phyloP scores from a whole-genome alignment of 2,113 vertebrate genomes.

The Ophthalmolycus amberensis region DNA sequence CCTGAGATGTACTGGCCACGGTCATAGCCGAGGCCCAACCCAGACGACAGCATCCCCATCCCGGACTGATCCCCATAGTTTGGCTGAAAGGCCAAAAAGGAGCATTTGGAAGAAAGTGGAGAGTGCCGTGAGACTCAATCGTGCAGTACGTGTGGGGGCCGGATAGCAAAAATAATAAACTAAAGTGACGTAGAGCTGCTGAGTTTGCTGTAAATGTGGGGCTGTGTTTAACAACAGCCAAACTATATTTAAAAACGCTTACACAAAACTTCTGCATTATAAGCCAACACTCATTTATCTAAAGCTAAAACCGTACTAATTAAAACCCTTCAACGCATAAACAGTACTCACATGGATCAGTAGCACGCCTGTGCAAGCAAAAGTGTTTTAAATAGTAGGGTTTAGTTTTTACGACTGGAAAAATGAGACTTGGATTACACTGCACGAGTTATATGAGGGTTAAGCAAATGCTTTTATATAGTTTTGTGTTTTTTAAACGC shows the following conservation, averaged over 20 bases:
- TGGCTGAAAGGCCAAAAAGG: conserved; percentile 74
- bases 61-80: conserved; percentile 87
- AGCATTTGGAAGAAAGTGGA: not conserved
- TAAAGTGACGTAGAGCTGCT: not conserved
- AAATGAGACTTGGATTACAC: not conserved
- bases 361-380: not conserved
- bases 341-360: not conserved
- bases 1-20: conserved; percentile 88
- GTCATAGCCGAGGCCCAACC: conserved; percentile 86
- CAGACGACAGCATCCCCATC: conserved; percentile 81
- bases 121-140: not conserved
- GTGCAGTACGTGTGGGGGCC: not conserved
- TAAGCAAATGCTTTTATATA: not conserved
- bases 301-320: not conserved
- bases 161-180: not conserved
- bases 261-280: not conserved
- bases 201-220: not conserved
- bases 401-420: not conserved
- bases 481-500: too few relatives aligned
- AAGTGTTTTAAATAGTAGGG: not conserved
- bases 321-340: not conserved
- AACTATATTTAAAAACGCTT: not conserved
- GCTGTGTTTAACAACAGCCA: not conserved
- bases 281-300: not conserved
- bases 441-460: not conserved